A percentile compares a stretch with the other conserved stretches of the same genome.
Evolutionary conservation across 2,113 vertebrate genomes (phyloP).

Genomic region (Colinus virginianus): DNA sequence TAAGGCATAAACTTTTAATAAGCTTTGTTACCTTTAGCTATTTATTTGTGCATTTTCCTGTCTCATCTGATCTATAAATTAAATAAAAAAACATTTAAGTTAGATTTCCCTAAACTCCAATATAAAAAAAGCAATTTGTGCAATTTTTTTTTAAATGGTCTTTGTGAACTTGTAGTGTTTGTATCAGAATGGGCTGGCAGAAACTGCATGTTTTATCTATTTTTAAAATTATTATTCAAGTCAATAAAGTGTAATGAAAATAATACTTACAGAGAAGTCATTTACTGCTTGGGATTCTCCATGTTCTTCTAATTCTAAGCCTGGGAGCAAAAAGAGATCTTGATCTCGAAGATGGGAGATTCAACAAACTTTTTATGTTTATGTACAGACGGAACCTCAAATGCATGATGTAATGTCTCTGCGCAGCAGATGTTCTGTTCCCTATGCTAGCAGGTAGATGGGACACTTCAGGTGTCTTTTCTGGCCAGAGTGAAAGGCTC

Average conservation of each 20-base stretch:
- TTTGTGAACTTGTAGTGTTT: neutral
- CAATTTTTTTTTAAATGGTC: neutral
- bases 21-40: neutral
- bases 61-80: constrained; percentile 12
- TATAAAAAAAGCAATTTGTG: neutral
- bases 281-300: neutral
- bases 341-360: neutral
- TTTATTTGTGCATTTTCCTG: constrained; percentile 6
- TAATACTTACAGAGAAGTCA: neutral
- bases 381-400: neutral
- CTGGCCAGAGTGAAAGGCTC: neutral
- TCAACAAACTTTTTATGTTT: neutral
- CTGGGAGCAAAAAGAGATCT: constrained; percentile 15
- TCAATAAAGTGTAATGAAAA: constrained; percentile 20
- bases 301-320: neutral
- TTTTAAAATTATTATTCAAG: constrained; percentile 7
- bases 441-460: neutral
- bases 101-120: neutral
- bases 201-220: neutral
- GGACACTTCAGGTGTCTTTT: neutral
- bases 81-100: neutral
- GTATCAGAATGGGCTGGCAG: neutral
- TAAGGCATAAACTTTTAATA: constrained; percentile 42
- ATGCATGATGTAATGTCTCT: neutral
- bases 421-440: neutral